A percentile compares a stretch with the other conserved stretches of the same genome.
Evolutionary conservation across 1,140 invertebrate species (phyloP).

Genomic region (Magallana ariakensis): DNA sequence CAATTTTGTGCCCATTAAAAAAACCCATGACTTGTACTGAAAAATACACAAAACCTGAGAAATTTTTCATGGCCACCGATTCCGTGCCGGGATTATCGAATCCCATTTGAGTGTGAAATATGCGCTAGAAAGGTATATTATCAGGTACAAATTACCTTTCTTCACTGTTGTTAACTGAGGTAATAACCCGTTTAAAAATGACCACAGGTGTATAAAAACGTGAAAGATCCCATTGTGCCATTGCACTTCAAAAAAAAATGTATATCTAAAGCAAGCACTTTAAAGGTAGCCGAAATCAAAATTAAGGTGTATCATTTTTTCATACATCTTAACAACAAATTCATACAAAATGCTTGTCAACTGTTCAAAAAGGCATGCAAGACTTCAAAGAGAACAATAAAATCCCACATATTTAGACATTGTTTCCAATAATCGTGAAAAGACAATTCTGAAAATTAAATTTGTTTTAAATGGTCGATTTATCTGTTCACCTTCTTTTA

Average conservation of each 20-base stretch:
- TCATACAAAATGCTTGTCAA: background rate
- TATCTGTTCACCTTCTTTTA: background rate
- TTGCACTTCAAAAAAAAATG: background rate
- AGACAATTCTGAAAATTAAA: background rate
- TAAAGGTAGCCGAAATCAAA: background rate
- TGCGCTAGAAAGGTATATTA: background rate
- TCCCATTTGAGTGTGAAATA: slow-evolving; percentile 14
- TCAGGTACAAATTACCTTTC: slow-evolving; percentile 32
- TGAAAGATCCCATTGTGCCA: background rate
- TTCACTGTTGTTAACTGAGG: slow-evolving; percentile 27
- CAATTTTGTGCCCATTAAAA: too few relatives aligned
- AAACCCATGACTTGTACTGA: too few relatives aligned
- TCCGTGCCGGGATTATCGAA: background rate
- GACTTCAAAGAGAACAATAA: background rate
- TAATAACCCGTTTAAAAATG: slow-evolving; percentile 26
- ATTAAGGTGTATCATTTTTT: slow-evolving; percentile 16
- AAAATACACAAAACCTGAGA: background rate
- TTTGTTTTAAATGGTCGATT: background rate
- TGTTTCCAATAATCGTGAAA: background rate
- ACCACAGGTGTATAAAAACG: slow-evolving; percentile 19
- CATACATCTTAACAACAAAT: background rate
- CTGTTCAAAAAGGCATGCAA: background rate
- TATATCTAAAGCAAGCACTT: background rate
- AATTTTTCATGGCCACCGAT: slow-evolving; percentile 14
- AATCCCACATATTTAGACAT: background rate